phyloP scores from a whole-genome alignment of 2,113 vertebrate species.

The Cyphomyrus plagiostoma region DNA sequence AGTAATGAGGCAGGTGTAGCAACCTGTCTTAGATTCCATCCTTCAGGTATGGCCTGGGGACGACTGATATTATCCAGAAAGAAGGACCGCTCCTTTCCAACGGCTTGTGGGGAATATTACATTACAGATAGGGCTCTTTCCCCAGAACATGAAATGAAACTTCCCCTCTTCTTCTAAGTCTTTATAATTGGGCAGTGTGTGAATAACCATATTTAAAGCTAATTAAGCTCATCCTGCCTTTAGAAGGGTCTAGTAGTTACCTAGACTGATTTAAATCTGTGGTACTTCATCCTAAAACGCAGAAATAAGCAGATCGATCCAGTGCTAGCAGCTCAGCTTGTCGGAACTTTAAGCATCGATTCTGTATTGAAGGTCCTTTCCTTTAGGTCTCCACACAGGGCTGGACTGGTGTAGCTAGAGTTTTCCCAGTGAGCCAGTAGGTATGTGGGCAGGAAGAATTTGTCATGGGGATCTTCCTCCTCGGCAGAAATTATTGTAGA shows the following conservation, averaged over 20 bases:
- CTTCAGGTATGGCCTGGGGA: conserved; percentile 31
- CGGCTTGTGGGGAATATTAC: conserved; percentile 6
- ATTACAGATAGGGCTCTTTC: neutral
- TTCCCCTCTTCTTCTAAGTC: neutral
- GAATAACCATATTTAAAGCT: neutral
- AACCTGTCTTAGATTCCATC: conserved; percentile 26
- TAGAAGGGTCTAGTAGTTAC: neutral
- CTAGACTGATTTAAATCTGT: neutral
- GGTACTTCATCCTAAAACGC: neutral
- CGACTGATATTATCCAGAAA: neutral
- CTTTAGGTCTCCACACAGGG: neutral
- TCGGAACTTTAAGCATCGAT: neutral
- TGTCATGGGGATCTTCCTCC: neutral
- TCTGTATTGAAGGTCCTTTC: neutral
- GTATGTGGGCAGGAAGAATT: neutral
- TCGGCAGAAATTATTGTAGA: neutral
- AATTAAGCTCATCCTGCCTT: neutral
- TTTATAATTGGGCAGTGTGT: neutral
- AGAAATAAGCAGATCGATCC: neutral
- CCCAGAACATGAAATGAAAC: neutral
- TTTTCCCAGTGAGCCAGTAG: neutral
- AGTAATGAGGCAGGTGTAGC: conserved; percentile 30
- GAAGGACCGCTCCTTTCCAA: neutral
- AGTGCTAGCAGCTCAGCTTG: neutral
- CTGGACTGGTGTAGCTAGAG: neutral